Percentiles rank a stretch among this genome's conserved stretches.
Conservation (phyloP, 2,797 vertebrate species). For the Delichon dasypus region DNA sequence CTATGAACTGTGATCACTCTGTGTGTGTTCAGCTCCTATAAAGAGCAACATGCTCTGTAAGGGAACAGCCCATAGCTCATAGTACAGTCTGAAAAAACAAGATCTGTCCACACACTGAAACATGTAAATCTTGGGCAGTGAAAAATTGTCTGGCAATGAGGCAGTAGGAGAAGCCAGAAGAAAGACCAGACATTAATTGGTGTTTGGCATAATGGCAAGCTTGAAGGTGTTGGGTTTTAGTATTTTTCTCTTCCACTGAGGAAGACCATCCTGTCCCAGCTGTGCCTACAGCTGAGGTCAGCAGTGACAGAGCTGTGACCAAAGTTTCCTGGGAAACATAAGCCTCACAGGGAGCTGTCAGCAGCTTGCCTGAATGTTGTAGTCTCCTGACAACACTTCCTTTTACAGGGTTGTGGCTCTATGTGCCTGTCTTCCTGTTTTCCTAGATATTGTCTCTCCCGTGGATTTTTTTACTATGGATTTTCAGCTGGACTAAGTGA, state of each 20-base stretch:
- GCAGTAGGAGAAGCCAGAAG: neutral
- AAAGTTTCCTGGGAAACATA: neutral
- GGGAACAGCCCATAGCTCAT: accelerated
- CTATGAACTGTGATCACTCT: neutral
- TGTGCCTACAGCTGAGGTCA: neutral
- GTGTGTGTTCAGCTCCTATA: neutral
- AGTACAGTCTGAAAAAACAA: neutral
- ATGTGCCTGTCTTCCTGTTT: neutral
- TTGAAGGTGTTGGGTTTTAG: neutral
- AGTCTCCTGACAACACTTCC: neutral
- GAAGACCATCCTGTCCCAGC: accelerated
- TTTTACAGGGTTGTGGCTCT: neutral
- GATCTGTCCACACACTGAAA: neutral
- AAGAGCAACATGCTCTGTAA: neutral
- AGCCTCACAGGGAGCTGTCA: neutral
- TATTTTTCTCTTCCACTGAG: neutral
- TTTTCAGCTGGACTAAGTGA: neutral
- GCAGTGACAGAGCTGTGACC: neutral
- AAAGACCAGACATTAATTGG: neutral
- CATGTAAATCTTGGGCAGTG: accelerated
- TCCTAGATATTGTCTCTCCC: neutral
- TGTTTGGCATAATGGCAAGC: neutral
- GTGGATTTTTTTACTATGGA: neutral
- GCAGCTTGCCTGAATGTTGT: neutral
- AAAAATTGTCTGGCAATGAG: neutral